phyloP scores from a whole-genome alignment of 2,888 invertebrate genomes.

The Campopleginae sp. region DNA sequence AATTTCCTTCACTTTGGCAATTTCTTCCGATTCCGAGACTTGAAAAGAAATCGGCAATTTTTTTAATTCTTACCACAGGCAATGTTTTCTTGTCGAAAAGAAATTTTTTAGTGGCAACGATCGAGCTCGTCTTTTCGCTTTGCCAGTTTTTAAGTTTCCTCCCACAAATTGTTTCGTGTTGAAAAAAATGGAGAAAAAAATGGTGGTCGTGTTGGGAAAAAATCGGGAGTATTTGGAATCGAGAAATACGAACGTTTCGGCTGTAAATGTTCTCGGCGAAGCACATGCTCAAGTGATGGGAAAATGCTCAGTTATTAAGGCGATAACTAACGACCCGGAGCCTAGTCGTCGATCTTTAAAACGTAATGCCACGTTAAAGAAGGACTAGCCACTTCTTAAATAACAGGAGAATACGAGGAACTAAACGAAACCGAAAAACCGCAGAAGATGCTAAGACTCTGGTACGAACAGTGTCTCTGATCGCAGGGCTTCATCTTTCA shows the following conservation, averaged over 20 bases:
- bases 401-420: constrained; percentile 12
- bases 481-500: constrained; percentile 29
- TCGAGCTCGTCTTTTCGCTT: not conserved
- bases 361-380: constrained; percentile 8
- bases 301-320: not conserved
- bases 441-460: not conserved
- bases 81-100: not conserved
- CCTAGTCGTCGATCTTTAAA: not conserved
- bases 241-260: not conserved
- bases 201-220: not conserved
- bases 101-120: not conserved
- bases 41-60: not conserved
- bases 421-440: constrained; percentile 11
- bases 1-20: constrained; percentile 6
- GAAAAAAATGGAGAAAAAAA: not conserved
- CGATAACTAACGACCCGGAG: not conserved
- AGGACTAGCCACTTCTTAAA: not conserved
- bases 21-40: not conserved
- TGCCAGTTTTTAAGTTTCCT: not conserved
- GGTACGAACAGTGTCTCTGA: not conserved
- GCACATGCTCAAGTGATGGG: not conserved
- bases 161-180: not conserved
- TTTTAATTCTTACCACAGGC: not conserved
- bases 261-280: not conserved
- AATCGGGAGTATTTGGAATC: not conserved